These are phyloP conservation scores for Riparia riparia DNA, from an alignment of 2,113 vertebrate species.

Conservation along the genomic window DNA sequence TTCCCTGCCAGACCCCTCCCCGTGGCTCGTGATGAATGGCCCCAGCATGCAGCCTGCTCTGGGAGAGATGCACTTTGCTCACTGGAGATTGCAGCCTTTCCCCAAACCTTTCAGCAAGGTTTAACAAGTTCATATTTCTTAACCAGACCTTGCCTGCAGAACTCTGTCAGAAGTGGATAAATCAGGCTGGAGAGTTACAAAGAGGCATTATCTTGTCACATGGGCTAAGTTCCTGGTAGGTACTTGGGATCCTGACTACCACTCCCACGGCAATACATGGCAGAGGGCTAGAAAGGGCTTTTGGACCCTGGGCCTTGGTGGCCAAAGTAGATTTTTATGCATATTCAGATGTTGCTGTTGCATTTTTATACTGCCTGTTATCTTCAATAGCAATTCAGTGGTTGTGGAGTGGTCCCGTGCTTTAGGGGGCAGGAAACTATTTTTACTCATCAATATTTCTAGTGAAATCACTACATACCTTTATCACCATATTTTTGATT, in stretches of 20 bases:
- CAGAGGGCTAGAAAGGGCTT: neutral
- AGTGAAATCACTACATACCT: neutral
- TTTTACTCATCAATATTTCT: neutral
- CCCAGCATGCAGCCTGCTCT: slow-evolving; percentile 53
- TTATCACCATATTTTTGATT: neutral
- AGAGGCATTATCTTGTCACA: slow-evolving; percentile 45
- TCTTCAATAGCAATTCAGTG: neutral
- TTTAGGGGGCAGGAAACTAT: neutral
- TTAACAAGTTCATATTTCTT: slow-evolving; percentile 72
- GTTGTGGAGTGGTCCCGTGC: fast-evolving
- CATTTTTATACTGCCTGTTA: neutral
- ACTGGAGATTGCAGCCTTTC: slow-evolving; percentile 44
- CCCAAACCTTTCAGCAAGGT: slow-evolving; percentile 65
- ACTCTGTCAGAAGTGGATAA: slow-evolving; percentile 50
- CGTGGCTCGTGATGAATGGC: slow-evolving; percentile 48
- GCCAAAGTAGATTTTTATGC: neutral
- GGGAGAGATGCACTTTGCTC: slow-evolving; percentile 13
- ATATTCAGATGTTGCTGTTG: neutral
- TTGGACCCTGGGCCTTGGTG: neutral
- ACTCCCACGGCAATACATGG: neutral
- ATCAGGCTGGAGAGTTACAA: slow-evolving; percentile 34
- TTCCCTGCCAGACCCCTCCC: slow-evolving; percentile 49
- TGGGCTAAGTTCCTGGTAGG: neutral
- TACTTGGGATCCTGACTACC: neutral
- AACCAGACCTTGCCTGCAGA: neutral